Conservation (phyloP, 2,888 invertebrate species). For the Sinhomidia bicolor region DNA sequence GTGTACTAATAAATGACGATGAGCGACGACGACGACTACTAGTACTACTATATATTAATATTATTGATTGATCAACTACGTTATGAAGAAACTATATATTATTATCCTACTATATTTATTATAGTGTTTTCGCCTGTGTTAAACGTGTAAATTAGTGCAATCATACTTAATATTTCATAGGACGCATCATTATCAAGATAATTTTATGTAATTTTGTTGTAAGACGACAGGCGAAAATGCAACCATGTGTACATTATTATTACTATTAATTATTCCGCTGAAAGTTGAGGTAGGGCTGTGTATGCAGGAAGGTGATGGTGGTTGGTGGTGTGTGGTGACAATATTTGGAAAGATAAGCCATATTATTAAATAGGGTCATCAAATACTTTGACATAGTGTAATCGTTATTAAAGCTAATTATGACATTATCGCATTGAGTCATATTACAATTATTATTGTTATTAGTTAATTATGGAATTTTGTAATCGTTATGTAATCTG, state of each 20-base stretch:
- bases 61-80: constrained; percentile 30
- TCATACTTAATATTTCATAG: constrained; percentile 41
- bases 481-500: neutral
- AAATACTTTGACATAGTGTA: neutral
- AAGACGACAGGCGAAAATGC: constrained; percentile 22
- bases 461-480: too few species aligned
- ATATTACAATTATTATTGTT: too few species aligned
- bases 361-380: too few species aligned
- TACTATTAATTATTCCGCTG: neutral
- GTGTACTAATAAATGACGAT: neutral
- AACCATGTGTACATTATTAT: neutral
- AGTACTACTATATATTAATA: neutral
- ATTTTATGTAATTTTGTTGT: constrained; percentile 25
- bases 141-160: constrained; percentile 58
- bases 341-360: neutral
- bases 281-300: neutral
- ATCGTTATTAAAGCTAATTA: neutral
- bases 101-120: neutral
- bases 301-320: too few species aligned
- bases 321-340: too few species aligned
- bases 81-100: neutral
- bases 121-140: constrained; percentile 38
- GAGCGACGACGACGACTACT: neutral
- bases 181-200: constrained; percentile 30
- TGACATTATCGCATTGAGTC: neutral